Conservation (phyloP, 2,888 invertebrate species). For the Parasteatoda lunata region DNA sequence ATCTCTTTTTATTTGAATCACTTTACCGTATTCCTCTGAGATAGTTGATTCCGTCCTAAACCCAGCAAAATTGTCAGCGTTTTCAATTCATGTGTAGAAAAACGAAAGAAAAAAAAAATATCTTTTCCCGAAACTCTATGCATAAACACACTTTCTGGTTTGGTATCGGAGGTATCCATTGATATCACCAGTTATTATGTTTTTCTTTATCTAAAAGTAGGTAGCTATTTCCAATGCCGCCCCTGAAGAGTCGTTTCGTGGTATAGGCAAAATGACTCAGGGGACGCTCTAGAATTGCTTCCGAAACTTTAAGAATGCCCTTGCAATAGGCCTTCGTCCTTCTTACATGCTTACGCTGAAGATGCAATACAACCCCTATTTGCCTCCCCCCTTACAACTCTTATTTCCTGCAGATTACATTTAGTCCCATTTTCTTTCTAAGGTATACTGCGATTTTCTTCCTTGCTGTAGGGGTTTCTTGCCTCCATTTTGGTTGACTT, state of each 20-base stretch:
- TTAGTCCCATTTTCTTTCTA: conserved; percentile 20
- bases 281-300: conserved; percentile 28
- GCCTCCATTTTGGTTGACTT: too few relatives aligned
- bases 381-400: not conserved
- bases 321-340: conserved; percentile 17
- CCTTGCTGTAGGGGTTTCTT: too few relatives aligned
- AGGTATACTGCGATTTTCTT: too few relatives aligned
- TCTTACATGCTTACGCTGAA: conserved; percentile 13
- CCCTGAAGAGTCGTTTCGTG: conserved; percentile 25
- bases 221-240: not conserved
- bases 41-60: too few relatives aligned
- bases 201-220: conserved; percentile 16
- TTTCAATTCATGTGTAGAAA: not conserved
- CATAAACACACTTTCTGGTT: not conserved
- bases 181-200: conserved; percentile 30
- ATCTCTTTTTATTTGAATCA: too few relatives aligned
- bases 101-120: not conserved
- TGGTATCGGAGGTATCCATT: conserved; percentile 4
- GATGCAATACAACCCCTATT: conserved; percentile 2
- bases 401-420: conserved; percentile 37
- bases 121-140: not conserved
- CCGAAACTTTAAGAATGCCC: conserved; percentile 31
- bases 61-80: too few relatives aligned
- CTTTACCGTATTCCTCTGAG: too few relatives aligned
- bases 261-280: conserved; percentile 34